Conservation (phyloP, 2,888 invertebrate species). For the Drosophila ezoana region DNA sequence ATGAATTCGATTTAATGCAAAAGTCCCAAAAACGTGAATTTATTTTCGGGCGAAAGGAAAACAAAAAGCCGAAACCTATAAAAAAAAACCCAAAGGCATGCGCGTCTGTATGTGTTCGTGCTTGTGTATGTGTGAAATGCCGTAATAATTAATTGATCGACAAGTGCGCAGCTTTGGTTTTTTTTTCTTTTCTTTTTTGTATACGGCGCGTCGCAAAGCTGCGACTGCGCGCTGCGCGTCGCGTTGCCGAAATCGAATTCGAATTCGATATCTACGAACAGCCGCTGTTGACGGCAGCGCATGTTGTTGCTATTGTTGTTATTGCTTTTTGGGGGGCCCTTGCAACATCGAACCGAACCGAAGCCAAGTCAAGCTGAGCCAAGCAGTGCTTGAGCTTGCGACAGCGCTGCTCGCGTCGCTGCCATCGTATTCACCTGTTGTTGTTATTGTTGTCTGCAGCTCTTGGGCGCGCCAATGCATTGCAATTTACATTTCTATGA, state of each 20-base stretch:
- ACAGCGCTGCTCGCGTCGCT: conserved; percentile 43
- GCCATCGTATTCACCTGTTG: conserved; percentile 63
- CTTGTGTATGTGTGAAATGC: conserved; percentile 61
- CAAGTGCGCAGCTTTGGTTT: conserved; percentile 70
- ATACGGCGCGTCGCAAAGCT: conserved; percentile 56
- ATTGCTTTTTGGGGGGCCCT: conserved; percentile 49
- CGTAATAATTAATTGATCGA: conserved; percentile 79
- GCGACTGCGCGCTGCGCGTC: conserved; percentile 20
- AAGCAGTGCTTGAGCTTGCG: conserved; percentile 36
- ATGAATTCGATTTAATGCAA: conserved; percentile 78
- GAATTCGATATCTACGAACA: conserved; percentile 59
- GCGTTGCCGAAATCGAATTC: conserved; percentile 51
- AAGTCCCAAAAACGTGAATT: conserved; percentile 66
- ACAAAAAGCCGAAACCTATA: conserved; percentile 40
- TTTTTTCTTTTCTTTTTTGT: conserved; percentile 49
- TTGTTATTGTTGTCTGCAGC: conserved; percentile 23
- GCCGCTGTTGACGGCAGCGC: conserved; percentile 29
- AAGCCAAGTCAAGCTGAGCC: conserved; percentile 19
- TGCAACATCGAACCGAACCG: conserved; percentile 54
- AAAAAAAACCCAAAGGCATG: conserved; percentile 63
- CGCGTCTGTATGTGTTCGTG: conserved; percentile 12
- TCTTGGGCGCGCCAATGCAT: conserved; percentile 29
- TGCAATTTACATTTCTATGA: conserved; percentile 45
- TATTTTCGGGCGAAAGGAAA: conserved; percentile 32
- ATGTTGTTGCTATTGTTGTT: conserved; percentile 21